Conservation (phyloP, 2,797 vertebrate genomes). For the Cyclura pinguis region DNA sequence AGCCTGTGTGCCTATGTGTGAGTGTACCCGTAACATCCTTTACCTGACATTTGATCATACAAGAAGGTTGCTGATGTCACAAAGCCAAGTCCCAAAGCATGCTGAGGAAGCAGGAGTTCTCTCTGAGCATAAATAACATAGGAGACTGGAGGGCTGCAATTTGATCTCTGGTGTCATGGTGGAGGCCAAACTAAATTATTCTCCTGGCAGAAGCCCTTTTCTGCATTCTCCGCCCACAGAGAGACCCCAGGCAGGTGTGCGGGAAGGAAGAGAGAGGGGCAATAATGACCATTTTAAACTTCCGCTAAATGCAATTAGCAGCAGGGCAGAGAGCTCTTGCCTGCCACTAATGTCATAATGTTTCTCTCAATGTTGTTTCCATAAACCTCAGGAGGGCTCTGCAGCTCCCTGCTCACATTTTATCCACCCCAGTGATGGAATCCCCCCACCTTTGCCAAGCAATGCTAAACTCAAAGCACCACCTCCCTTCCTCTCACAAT, state of each 20-base stretch:
- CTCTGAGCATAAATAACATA: background rate
- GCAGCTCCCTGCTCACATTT: conserved; percentile 49
- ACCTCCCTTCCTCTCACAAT: background rate
- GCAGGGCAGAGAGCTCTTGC: conserved; percentile 41
- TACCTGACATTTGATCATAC: background rate
- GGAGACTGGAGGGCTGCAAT: background rate
- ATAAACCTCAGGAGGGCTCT: conserved; percentile 55
- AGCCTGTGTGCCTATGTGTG: fast-evolving
- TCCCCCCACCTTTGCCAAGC: background rate
- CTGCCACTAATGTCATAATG: conserved; percentile 56
- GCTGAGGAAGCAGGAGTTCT: background rate
- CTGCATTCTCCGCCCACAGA: background rate
- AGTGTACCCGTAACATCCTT: background rate
- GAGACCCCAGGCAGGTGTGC: conserved; percentile 16
- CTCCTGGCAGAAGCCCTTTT: background rate
- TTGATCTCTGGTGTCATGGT: background rate
- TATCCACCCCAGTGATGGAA: conserved; percentile 37
- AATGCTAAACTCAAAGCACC: conserved; percentile 2
- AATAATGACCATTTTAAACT: conserved; percentile 59
- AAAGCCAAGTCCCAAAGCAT: background rate
- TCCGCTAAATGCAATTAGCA: conserved; percentile 63
- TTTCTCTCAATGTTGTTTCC: conserved; percentile 53
- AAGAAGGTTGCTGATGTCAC: background rate
- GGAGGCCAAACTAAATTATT: conserved; percentile 30
- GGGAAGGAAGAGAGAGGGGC: conserved; percentile 46